phyloP scores from a whole-genome alignment of 2,113 vertebrate species.

The Bungarus multicinctus region DNA sequence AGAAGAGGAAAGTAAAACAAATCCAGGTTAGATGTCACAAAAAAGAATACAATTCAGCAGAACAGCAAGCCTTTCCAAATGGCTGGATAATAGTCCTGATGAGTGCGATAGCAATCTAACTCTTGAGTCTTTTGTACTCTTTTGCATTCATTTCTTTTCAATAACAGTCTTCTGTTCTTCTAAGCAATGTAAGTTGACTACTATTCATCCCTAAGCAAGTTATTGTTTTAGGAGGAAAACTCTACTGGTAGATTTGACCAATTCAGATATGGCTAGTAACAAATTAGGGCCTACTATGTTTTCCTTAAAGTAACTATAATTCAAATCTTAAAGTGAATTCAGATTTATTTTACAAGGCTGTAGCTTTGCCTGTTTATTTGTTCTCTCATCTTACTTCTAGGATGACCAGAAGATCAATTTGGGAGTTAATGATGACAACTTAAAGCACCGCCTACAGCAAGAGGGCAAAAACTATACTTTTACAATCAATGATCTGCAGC shows the following conservation, averaged over 20 bases:
- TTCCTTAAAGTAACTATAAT: not conserved
- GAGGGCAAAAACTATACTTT: conserved; percentile 77
- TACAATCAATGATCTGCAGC: conserved; percentile 74
- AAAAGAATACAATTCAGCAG: not conserved
- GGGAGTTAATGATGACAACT: conserved; percentile 47
- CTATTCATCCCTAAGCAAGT: not conserved
- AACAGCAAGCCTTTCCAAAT: not conserved
- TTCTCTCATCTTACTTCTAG: conserved; percentile 51
- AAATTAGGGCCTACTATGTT: not conserved
- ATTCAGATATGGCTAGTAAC: not conserved
- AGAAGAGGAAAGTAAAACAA: not conserved
- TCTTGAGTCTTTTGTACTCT: not conserved
- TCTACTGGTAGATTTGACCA: not conserved
- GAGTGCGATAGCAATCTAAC: not conserved
- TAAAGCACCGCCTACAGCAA: conserved; percentile 62
- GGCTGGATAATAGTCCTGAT: not conserved
- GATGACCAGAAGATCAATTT: conserved; percentile 71
- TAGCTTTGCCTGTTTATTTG: not conserved
- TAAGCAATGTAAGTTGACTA: not conserved
- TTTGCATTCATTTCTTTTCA: not conserved
- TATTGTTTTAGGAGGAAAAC: not conserved
- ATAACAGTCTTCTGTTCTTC: not conserved
- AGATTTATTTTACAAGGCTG: not conserved
- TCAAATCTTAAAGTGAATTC: not conserved
- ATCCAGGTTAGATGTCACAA: not conserved